These are phyloP conservation scores for Sarcophaga bullata DNA, from an alignment of 1,140 invertebrate genomes.

Conservation along the genomic window DNA sequence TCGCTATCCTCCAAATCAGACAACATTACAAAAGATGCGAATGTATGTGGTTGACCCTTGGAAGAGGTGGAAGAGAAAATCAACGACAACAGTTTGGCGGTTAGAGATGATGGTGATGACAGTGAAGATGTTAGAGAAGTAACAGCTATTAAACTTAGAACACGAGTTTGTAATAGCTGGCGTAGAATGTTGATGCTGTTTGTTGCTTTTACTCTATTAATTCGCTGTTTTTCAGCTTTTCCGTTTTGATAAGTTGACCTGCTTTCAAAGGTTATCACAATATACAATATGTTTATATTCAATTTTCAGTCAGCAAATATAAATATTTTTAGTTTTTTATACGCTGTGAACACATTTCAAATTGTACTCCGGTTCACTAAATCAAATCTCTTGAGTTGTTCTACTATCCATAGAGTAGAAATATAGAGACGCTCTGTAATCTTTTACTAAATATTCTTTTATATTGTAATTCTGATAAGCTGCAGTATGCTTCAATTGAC, in stretches of 20 bases:
- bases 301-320: neutral
- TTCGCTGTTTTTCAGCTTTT: neutral
- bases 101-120: constrained; percentile 15
- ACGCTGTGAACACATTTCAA: neutral
- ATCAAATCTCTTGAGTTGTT: neutral
- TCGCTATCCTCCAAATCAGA: constrained; percentile 67
- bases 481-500: neutral
- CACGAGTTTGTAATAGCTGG: constrained; percentile 21
- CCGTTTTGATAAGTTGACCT: neutral
- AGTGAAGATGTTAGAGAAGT: constrained; percentile 8
- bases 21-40: constrained; percentile 65
- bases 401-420: neutral
- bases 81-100: constrained; percentile 33
- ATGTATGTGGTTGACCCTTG: neutral
- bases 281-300: neutral
- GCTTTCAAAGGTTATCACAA: constrained; percentile 1
- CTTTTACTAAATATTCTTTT: neutral
- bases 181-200: constrained; percentile 33
- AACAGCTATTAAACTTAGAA: neutral
- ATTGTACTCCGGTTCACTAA: neutral
- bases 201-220: neutral
- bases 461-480: constrained; percentile 4
- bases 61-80: constrained; percentile 9
- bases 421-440: neutral
- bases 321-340: neutral